Conservation (phyloP, 2,888 invertebrate genomes). For the Habrosyne pyritoides region DNA sequence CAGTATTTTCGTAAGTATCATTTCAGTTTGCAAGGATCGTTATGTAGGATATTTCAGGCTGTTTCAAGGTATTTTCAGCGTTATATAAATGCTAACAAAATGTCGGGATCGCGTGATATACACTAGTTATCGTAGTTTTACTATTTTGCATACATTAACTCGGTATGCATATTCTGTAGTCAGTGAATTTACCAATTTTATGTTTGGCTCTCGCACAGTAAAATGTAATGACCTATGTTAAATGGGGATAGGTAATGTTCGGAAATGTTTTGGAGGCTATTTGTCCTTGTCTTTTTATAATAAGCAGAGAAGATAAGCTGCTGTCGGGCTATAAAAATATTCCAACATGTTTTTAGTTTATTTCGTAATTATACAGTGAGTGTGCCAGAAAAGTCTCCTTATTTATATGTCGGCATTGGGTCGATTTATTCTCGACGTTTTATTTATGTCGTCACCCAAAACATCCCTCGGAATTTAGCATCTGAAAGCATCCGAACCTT, state of each 20-base stretch:
- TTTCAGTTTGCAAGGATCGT: slow-evolving; percentile 16
- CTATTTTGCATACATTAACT: slow-evolving; percentile 80
- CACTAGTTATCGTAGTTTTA: slow-evolving; percentile 70
- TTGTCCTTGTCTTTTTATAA: neutral
- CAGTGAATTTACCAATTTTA: slow-evolving; percentile 51
- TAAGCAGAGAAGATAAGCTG: neutral
- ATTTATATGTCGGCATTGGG: too few species aligned
- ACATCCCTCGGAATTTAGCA: slow-evolving; percentile 18
- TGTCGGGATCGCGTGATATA: slow-evolving; percentile 76
- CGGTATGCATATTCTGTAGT: slow-evolving; percentile 55
- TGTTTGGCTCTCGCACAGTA: slow-evolving; percentile 30
- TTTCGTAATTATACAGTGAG: neutral
- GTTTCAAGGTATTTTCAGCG: slow-evolving; percentile 42
- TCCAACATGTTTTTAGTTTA: neutral
- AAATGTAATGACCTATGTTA: slow-evolving; percentile 18
- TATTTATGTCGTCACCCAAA: neutral
- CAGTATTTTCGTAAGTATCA: slow-evolving; percentile 6
- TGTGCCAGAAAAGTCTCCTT: too few species aligned
- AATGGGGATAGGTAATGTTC: neutral
- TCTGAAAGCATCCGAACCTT: slow-evolving; percentile 29
- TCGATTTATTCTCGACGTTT: neutral
- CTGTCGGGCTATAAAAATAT: too few species aligned
- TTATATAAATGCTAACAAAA: slow-evolving; percentile 80
- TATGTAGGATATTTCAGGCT: slow-evolving; percentile 35
- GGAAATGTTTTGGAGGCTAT: neutral